These are phyloP conservation scores for Siphamia tubifer DNA, from an alignment of 2,113 vertebrate genomes.

Conservation along the genomic window DNA sequence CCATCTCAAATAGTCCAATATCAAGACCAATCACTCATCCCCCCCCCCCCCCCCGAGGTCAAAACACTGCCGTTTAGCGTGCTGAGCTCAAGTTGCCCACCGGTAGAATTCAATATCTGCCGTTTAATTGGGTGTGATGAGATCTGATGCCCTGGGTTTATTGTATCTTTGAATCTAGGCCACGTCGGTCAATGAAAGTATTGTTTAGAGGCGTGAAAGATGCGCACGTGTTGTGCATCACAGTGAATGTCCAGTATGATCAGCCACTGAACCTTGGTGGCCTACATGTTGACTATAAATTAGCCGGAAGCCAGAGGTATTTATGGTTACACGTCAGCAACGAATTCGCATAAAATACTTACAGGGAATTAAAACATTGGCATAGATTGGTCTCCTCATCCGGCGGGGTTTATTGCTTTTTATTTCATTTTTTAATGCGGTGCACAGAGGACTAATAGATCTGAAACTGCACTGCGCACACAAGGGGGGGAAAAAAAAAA, in stretches of 20 bases:
- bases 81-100: constrained; percentile 63
- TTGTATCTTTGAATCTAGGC: constrained; percentile 60
- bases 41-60: no score
- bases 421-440: constrained; percentile 3
- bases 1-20: constrained; percentile 48
- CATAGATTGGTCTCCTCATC: no score
- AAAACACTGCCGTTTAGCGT: constrained; percentile 42
- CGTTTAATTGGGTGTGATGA: constrained; percentile 69
- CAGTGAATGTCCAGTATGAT: neutral
- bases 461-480: neutral
- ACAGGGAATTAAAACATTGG: no score
- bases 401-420: neutral
- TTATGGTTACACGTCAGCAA: constrained; percentile 1
- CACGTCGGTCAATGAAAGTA: constrained; percentile 33
- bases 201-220: constrained; percentile 33
- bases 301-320: neutral
- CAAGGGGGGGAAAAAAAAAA: neutral
- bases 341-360: neutral
- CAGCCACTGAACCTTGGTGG: constrained; percentile 20
- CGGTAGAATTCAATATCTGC: constrained; percentile 56
- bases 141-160: constrained; percentile 50
- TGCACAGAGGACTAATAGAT: neutral
- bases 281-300: no score
- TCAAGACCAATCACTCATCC: constrained; percentile 27
- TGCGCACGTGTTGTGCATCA: constrained; percentile 15